Base-by-base conservation (phyloP, 1,140 invertebrate species). In the Diorhabda carinulata region DNA sequence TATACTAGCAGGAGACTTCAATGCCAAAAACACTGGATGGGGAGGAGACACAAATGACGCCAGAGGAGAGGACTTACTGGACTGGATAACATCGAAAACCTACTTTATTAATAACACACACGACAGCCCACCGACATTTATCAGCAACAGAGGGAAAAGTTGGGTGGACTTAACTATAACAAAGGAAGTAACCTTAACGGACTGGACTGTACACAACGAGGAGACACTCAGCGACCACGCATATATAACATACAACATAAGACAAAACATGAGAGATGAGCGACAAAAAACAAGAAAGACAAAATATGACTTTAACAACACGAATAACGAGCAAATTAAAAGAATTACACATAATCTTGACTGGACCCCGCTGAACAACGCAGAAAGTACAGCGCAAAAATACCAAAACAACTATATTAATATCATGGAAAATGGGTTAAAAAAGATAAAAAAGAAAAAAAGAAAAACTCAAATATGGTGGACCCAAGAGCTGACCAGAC, bases 1-100 rank as follows among this genome's bases (percentile, higher is more conserved):
- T 5, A 6, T 66, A 6, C 43, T 66, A 3, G 57, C 42, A 3
- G 65, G 65, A 41, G 65, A 66, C 41, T n/a, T 66, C 3, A 60
- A 66, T 57, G 65, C 57, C 9, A 59, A 66, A 43, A 58, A 66
- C 57, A 10, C 2, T 9, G 25, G 6, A 2, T 58, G 65, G 57
- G 65, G 65, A 43, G 65, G 65, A 6, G 57, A 43, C 3, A 25
- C 3, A 59, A 58, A 3, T 5, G 57, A 59, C 44, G n/a, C 6
- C 5, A 5, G 65, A n/a, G 57, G 65, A 4, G 5, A 60, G 43
- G 57, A 6, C 4, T 2, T 66, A 42, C 7, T 59, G 7, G 57
- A 66, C 9, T 66, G 65, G 65, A 3, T 57, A 59, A 43, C 42
- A 42, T 42, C 2, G 5, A 66, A 66, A 10, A 6, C 41, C 3